These are phyloP conservation scores for Meriones unguiculatus DNA, from an alignment of 2,113 vertebrate genomes.

Conservation along the genomic window DNA sequence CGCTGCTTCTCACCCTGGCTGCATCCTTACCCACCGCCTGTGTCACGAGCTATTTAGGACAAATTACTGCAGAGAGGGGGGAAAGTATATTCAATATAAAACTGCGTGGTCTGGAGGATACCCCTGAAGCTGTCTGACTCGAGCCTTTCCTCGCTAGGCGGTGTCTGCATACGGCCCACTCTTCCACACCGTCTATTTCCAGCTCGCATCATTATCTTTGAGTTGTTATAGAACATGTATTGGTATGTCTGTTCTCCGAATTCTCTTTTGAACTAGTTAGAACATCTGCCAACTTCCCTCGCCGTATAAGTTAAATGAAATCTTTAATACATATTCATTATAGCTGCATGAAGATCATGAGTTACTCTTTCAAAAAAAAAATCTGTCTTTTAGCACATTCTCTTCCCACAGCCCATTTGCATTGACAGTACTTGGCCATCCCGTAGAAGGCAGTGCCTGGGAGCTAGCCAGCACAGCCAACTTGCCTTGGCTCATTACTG, in stretches of 20 bases:
- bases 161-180: not conserved
- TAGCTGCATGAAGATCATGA: not conserved
- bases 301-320: not conserved
- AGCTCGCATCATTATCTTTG: not conserved
- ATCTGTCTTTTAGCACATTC: conserved; percentile 29
- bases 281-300: conserved; percentile 23
- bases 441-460: not conserved
- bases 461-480: not conserved
- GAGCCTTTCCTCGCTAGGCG: not conserved
- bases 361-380: conserved; percentile 36
- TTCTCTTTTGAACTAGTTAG: conserved; percentile 50
- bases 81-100: not conserved
- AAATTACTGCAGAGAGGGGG: not conserved
- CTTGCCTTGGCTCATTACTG: not conserved
- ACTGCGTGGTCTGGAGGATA: not conserved
- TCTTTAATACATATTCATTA: conserved; percentile 27
- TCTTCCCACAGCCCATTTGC: not conserved
- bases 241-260: conserved; percentile 1
- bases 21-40: not conserved
- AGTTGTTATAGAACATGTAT: conserved; percentile 21
- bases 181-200: not conserved
- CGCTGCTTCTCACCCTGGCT: not conserved
- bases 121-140: not conserved
- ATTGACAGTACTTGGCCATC: not conserved
- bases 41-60: not conserved